phyloP scores from a whole-genome alignment of 2,888 invertebrate genomes.

The Cenopis cana region DNA sequence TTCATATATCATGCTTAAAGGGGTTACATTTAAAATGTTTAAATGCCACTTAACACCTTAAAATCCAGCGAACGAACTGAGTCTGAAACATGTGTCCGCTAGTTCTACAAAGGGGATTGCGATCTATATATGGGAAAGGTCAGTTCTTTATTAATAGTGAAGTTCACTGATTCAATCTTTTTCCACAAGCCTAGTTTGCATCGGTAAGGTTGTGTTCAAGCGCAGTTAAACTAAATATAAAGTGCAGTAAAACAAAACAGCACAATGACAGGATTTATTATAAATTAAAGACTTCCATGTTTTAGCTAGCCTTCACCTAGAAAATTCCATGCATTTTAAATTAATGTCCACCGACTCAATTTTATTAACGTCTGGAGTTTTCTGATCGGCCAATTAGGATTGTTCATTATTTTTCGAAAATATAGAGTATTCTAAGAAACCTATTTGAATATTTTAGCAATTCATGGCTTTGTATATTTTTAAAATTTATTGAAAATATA shows the following conservation, averaged over 20 bases:
- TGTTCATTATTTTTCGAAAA: no score
- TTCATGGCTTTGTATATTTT: no score
- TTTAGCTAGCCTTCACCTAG: conserved; percentile 1
- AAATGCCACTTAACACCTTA: neutral
- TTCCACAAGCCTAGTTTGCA: conserved; percentile 19
- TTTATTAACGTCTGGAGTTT: neutral
- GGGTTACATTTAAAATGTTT: neutral
- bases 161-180: conserved; percentile 29
- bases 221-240: no score
- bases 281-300: no score
- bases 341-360: neutral
- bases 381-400: no score
- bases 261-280: no score
- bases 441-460: no score
- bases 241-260: no score
- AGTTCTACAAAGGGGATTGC: conserved; percentile 2
- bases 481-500: no score
- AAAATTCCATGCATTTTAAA: neutral
- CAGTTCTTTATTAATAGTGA: conserved; percentile 26
- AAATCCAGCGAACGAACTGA: conserved; percentile 2
- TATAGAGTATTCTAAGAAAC: no score
- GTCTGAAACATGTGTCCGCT: conserved; percentile 11
- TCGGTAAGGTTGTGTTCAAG: conserved; percentile 24
- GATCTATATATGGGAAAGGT: conserved; percentile 14
- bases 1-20: no score